Percentiles rank a stretch among this genome's conserved stretches.
phyloP scores from a whole-genome alignment of 2,113 vertebrate species.

The Corynorhinus townsendii region DNA sequence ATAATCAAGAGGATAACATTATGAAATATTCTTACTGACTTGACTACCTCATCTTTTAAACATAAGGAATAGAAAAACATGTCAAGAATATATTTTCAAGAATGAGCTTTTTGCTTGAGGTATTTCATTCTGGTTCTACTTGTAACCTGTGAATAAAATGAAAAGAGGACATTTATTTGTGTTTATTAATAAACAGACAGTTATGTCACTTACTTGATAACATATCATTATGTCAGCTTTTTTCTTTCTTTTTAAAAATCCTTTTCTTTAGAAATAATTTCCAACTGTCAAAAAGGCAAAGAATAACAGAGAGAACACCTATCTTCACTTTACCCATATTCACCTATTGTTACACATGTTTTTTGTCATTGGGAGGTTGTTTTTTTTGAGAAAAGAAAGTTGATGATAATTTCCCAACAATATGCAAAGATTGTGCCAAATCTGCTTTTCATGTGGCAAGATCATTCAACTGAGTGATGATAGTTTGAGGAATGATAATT shows the following conservation, averaged over 20 bases:
- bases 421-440: slow-evolving; percentile 37
- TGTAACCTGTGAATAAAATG: slow-evolving; percentile 10
- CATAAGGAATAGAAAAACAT: slow-evolving; percentile 35
- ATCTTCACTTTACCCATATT: neutral
- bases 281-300: neutral
- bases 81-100: slow-evolving; percentile 45
- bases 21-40: slow-evolving; percentile 5
- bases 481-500: slow-evolving; percentile 42
- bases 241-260: neutral
- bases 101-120: slow-evolving; percentile 6
- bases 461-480: neutral
- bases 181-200: neutral
- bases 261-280: neutral
- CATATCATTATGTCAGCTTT: neutral
- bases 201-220: neutral
- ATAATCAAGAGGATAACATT: slow-evolving; percentile 40
- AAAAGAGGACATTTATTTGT: slow-evolving; percentile 7
- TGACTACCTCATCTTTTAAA: slow-evolving; percentile 22
- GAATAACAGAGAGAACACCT: neutral
- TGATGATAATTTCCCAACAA: slow-evolving; percentile 66
- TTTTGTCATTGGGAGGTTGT: slow-evolving; percentile 41
- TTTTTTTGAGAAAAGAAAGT: slow-evolving; percentile 52
- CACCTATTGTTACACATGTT: neutral
- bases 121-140: slow-evolving; percentile 28
- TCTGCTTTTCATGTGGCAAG: slow-evolving; percentile 14